Evolutionary conservation across 2,797 vertebrate species (phyloP).

Genomic region (Protosalanx chinensis): DNA sequence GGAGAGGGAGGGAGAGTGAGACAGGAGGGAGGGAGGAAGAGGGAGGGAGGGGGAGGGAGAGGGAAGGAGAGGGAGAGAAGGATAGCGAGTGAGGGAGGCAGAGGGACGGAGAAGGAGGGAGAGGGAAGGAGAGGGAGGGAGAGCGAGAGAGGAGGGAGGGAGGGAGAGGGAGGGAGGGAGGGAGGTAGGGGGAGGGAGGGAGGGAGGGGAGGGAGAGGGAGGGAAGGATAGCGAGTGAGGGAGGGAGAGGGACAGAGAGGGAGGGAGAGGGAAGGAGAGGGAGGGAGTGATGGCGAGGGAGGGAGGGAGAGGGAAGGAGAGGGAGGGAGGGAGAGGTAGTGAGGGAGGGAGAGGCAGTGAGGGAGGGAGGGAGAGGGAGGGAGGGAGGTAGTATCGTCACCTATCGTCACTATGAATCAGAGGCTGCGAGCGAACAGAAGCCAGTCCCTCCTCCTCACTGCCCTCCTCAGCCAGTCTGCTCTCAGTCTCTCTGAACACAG

Average conservation of each 20-base stretch:
- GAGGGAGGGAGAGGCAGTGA: constrained; percentile 6
- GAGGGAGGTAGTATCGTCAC: constrained; percentile 56
- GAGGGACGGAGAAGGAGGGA: background rate
- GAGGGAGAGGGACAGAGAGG: background rate
- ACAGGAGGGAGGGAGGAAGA: too few species aligned
- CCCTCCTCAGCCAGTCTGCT: constrained; percentile 38
- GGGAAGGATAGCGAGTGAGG: background rate
- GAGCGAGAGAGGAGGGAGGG: too few species aligned
- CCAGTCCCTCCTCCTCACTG: constrained; percentile 45
- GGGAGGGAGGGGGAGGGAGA: too few species aligned
- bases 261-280: background rate
- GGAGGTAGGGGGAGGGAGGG: too few species aligned
- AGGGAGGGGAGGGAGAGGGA: background rate
- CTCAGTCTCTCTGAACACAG: constrained; percentile 47
- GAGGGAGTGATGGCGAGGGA: background rate
- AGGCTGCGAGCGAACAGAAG: constrained; percentile 46
- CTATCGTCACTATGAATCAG: constrained; percentile 64
- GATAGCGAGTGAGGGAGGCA: constrained; percentile 11
- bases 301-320: background rate
- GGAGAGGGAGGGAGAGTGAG: too few species aligned
- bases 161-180: too few species aligned
- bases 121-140: too few species aligned
- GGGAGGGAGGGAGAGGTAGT: background rate
- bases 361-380: background rate
- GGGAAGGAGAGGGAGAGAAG: too few species aligned